phyloP scores from a whole-genome alignment of 2,888 invertebrate genomes.

The Tetragonula carbonaria region DNA sequence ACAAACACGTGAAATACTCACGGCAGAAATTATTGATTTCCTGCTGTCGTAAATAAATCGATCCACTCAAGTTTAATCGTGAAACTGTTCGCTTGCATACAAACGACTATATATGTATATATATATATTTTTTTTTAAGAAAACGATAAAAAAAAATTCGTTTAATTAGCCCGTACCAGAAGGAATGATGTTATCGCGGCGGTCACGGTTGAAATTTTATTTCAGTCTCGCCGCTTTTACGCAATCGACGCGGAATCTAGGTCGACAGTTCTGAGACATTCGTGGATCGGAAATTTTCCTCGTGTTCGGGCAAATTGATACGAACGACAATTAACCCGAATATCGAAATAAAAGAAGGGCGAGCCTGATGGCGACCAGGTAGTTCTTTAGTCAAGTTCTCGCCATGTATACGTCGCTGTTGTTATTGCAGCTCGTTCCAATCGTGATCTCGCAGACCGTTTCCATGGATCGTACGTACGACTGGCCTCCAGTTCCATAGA shows the following conservation, averaged over 20 bases:
- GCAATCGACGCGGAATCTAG: conserved; percentile 56
- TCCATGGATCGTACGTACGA: conserved; percentile 43
- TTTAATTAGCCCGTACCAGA: conserved; percentile 22
- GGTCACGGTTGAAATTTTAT: conserved; percentile 29
- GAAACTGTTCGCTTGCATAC: neutral
- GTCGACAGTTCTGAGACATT: conserved; percentile 39
- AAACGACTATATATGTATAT: no score
- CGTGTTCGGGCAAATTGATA: conserved; percentile 57
- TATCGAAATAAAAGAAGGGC: conserved; percentile 65
- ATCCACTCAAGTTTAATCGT: neutral
- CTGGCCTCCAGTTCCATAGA: neutral
- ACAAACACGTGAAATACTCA: neutral
- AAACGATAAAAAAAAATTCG: neutral
- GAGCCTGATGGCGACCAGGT: conserved; percentile 36
- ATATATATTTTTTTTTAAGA: no score
- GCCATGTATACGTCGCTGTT: conserved; percentile 53
- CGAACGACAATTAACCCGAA: conserved; percentile 64
- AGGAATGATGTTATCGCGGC: conserved; percentile 30
- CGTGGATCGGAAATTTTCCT: conserved; percentile 58
- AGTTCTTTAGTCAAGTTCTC: conserved; percentile 48
- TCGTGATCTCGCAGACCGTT: conserved; percentile 34
- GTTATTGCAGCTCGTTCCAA: conserved; percentile 35
- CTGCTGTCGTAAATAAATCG: no score
- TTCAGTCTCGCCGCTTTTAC: conserved; percentile 52
- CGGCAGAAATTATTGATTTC: neutral